Percentiles rank a stretch among this genome's conserved stretches.
Evolutionary conservation across 2,888 invertebrate species (phyloP).

Genomic region (Uloborus plumipes): DNA sequence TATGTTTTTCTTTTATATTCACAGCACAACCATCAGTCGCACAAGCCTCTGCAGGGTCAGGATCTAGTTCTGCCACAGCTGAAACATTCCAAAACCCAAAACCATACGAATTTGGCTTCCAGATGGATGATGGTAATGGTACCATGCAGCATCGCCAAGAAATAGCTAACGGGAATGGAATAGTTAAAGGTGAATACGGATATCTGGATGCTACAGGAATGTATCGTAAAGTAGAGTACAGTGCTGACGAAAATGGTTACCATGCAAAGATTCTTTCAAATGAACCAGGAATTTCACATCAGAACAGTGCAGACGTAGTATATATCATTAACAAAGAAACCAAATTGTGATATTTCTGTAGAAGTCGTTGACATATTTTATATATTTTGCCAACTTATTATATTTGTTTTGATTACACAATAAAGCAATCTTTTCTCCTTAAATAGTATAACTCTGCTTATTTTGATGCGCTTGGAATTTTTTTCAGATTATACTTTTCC

Average conservation of each 20-base stretch:
- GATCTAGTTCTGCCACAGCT: no score
- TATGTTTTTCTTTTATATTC: no score
- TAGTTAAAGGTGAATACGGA: slow-evolving; percentile 40
- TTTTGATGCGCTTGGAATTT: no score
- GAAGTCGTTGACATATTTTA: no score
- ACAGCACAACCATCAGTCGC: no score
- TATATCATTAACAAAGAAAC: slow-evolving; percentile 14
- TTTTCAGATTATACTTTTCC: no score
- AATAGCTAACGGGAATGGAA: slow-evolving; percentile 38
- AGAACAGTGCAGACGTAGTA: slow-evolving; percentile 48
- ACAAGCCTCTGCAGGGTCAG: no score
- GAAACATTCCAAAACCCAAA: slow-evolving; percentile 14
- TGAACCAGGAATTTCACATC: slow-evolving; percentile 50
- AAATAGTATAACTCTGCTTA: no score
- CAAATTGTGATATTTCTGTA: no score
- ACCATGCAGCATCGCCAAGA: slow-evolving; percentile 49
- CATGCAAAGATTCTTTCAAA: slow-evolving; percentile 47
- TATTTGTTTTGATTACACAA: no score
- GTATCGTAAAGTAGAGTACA: slow-evolving; percentile 46
- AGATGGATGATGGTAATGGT: slow-evolving; percentile 49
- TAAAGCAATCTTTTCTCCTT: no score
- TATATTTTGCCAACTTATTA: no score
- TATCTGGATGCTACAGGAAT: slow-evolving; percentile 29
- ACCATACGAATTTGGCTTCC: slow-evolving; percentile 45
- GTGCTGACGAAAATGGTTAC: slow-evolving; percentile 50